phyloP scores from a whole-genome alignment of 1,140 invertebrate species.

The Ctenoplectra terminalis region DNA sequence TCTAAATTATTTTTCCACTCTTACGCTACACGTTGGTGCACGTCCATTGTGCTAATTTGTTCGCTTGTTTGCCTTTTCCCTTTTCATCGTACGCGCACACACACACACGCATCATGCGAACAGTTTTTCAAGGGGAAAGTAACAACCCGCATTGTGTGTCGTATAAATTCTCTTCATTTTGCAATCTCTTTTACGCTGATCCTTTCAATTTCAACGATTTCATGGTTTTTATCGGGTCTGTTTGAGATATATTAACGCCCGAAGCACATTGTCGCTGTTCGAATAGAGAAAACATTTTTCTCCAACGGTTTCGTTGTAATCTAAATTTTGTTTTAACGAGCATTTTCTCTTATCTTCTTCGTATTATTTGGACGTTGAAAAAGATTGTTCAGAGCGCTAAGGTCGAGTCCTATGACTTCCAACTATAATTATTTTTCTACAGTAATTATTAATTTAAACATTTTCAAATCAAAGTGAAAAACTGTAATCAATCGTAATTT shows the following conservation, averaged over 20 bases:
- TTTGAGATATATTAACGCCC: background rate
- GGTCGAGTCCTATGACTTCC: too few relatives aligned
- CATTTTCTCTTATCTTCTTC: too few relatives aligned
- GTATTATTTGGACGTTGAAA: too few relatives aligned
- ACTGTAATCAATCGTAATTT: too few relatives aligned
- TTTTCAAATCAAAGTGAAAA: too few relatives aligned
- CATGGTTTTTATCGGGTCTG: background rate
- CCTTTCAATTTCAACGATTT: slow-evolving; percentile 45
- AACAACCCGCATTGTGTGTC: slow-evolving; percentile 39
- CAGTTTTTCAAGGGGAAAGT: slow-evolving; percentile 25
- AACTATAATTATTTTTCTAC: too few relatives aligned
- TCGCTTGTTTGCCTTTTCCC: slow-evolving; percentile 13
- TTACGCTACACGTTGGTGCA: background rate
- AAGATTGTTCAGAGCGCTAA: too few relatives aligned
- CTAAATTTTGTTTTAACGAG: too few relatives aligned
- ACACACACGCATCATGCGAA: background rate
- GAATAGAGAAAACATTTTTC: background rate
- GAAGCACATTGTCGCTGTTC: too few relatives aligned
- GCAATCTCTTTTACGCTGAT: slow-evolving; percentile 35
- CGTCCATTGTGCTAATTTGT: slow-evolving; percentile 8
- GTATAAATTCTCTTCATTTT: slow-evolving; percentile 45
- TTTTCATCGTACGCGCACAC: background rate
- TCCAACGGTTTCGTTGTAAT: background rate
- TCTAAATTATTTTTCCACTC: slow-evolving; percentile 4
- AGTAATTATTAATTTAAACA: too few relatives aligned